A percentile compares a stretch with the other conserved stretches of the same genome.
These are phyloP conservation scores for Drosophila suzukii DNA, from an alignment of 1,140 invertebrate genomes.

Conservation along the genomic window DNA sequence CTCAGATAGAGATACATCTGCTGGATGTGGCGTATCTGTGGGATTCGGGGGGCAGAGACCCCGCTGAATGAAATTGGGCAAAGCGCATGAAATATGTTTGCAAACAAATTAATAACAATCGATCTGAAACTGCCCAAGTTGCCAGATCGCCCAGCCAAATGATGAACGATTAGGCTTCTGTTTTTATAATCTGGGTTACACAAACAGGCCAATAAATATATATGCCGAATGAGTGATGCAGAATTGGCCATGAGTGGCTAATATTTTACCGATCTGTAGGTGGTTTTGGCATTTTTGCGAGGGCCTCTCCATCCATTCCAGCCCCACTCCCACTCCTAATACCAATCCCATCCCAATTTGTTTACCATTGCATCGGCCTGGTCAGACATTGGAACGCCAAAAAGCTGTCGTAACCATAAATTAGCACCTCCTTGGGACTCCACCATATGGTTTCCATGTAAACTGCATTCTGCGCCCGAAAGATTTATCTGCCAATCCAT, in stretches of 20 bases:
- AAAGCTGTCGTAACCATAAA: constrained; percentile 75
- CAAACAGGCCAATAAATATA: constrained; percentile 73
- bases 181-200: constrained; percentile 77
- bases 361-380: constrained; percentile 27
- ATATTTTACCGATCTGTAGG: constrained; percentile 33
- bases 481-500: constrained; percentile 74
- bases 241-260: constrained; percentile 30
- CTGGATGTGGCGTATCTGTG: constrained; percentile 31
- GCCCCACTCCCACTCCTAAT: not conserved
- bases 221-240: constrained; percentile 48
- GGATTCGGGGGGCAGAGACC: constrained; percentile 14
- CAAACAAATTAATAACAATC: constrained; percentile 83
- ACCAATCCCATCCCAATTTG: constrained; percentile 1
- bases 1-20: constrained; percentile 46
- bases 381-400: constrained; percentile 54
- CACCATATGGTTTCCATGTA: constrained; percentile 70
- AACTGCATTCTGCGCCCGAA: constrained; percentile 64
- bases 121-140: constrained; percentile 63
- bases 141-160: constrained; percentile 27
- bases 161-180: constrained; percentile 57
- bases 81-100: constrained; percentile 77
- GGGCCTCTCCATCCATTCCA: constrained; percentile 20
- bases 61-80: constrained; percentile 70
- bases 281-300: constrained; percentile 43
- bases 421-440: constrained; percentile 67